Evolutionary conservation across 1,140 invertebrate genomes (phyloP).

Genomic region (Trigoniulus corallinus): DNA sequence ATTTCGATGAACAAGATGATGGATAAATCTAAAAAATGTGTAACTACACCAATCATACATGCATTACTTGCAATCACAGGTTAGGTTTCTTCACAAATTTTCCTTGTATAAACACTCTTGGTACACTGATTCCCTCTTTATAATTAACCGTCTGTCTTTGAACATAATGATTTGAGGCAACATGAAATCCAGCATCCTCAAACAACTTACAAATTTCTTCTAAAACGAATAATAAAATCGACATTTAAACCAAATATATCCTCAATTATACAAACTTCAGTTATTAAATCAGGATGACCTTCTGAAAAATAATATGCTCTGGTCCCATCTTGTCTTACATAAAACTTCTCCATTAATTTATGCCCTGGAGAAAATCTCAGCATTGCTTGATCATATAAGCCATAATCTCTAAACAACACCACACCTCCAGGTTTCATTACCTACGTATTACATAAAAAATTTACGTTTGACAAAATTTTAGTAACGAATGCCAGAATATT

Average conservation of each 20-base stretch:
- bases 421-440: conserved; percentile 62
- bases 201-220: conserved; percentile 31
- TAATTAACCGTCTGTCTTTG: conserved; percentile 72
- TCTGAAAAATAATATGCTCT: conserved; percentile 20
- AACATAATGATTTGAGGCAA: conserved; percentile 51
- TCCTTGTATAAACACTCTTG: conserved; percentile 77
- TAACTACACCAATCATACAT: not conserved
- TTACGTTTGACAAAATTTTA: no score
- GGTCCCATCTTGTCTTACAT: conserved; percentile 94
- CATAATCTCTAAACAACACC: conserved; percentile 89
- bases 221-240: not conserved
- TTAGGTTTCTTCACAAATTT: conserved; percentile 42
- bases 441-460: no score
- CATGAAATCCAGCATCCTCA: conserved; percentile 45
- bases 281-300: conserved; percentile 10
- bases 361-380: conserved; percentile 79
- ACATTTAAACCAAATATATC: no score
- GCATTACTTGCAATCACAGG: not conserved
- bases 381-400: conserved; percentile 94
- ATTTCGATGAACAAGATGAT: not conserved
- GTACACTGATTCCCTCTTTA: conserved; percentile 79
- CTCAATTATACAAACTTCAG: not conserved
- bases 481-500: no score
- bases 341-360: conserved; percentile 88
- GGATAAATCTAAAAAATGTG: not conserved